A percentile compares a stretch with the other conserved stretches of the same genome.
phyloP scores from a whole-genome alignment of 2,113 vertebrate genomes.

The Pachyramphus minor region DNA sequence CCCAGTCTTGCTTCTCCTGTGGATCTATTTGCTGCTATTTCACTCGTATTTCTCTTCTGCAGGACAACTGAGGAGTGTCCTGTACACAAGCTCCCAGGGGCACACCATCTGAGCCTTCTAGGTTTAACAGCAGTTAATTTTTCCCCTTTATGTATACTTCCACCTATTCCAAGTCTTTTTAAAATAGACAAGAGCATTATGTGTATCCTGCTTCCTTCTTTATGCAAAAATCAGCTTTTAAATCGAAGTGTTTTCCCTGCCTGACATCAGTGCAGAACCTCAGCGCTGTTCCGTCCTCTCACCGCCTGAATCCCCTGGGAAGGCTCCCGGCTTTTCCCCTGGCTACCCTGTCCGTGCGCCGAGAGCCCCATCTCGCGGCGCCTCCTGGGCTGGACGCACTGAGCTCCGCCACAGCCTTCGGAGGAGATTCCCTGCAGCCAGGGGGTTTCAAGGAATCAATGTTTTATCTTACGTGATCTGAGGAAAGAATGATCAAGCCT shows the following conservation, averaged over 20 bases:
- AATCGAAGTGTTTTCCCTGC: not conserved
- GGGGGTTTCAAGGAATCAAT: accelerated
- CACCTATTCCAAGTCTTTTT: not conserved
- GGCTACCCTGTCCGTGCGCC: not conserved
- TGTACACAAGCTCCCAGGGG: not conserved
- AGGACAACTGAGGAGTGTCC: not conserved
- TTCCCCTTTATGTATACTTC: not conserved
- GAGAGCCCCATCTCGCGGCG: constrained; percentile 4
- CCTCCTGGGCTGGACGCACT: accelerated
- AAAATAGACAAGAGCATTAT: not conserved
- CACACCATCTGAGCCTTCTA: not conserved
- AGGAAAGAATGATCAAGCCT: no score
- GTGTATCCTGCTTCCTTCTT: not conserved
- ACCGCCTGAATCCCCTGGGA: accelerated
- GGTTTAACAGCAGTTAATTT: not conserved
- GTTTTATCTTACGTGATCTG: accelerated
- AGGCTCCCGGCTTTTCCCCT: accelerated
- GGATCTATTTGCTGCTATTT: not conserved
- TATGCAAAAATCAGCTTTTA: not conserved
- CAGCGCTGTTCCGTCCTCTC: accelerated
- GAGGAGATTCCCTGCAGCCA: accelerated
- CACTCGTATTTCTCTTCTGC: not conserved
- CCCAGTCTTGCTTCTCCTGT: not conserved
- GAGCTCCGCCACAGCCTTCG: not conserved
- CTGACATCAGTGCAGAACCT: accelerated